Evolutionary conservation across 2,888 invertebrate genomes (phyloP).

Genomic region (Platycheirus rosarum): DNA sequence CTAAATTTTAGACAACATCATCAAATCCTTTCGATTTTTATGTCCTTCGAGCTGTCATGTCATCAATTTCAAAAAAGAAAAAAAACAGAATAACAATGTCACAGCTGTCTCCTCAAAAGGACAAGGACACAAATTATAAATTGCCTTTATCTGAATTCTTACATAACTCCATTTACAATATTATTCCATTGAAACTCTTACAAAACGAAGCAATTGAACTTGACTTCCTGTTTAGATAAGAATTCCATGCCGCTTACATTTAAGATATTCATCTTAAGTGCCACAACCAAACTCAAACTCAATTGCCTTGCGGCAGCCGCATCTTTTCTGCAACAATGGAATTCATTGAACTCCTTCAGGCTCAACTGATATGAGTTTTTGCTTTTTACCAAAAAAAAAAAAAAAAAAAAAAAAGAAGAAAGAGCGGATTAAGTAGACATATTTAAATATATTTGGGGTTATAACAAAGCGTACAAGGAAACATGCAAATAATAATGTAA

Average conservation of each 20-base stretch:
- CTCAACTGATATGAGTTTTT: conserved; percentile 33
- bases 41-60: no score
- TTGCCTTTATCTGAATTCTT: conserved; percentile 22
- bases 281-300: no score
- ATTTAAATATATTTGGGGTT: conserved; percentile 9
- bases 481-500: no score
- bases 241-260: conserved; percentile 35
- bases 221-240: conserved; percentile 54
- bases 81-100: conserved; percentile 47
- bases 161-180: no score
- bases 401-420: conserved; percentile 2
- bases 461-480: conserved; percentile 29
- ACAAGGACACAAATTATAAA: conserved; percentile 26
- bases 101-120: conserved; percentile 23
- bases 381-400: no score
- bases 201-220: conserved; percentile 32
- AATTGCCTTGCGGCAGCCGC: conserved; percentile 26
- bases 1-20: no score
- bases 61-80: no score
- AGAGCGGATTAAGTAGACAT: conserved; percentile 40
- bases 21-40: no score
- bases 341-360: conserved; percentile 53
- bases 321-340: conserved; percentile 21
- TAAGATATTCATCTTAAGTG: conserved; percentile 35
- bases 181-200: conserved; percentile 6